Conservation (phyloP, 2,797 vertebrate genomes). For the Acanthiza pusilla region DNA sequence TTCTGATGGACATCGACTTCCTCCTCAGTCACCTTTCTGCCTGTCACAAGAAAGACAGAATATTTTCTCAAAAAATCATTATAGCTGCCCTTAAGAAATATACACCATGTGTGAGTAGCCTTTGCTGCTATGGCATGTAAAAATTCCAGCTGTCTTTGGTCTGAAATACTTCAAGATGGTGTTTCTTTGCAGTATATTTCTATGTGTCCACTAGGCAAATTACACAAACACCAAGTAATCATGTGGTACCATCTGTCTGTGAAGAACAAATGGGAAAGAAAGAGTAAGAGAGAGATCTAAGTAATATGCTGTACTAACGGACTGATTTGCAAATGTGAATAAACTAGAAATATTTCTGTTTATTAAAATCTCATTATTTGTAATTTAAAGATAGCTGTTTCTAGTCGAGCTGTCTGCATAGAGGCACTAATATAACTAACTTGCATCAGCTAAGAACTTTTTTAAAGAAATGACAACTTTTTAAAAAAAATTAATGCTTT, state of each 20-base stretch:
- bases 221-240: not conserved
- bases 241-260: not conserved
- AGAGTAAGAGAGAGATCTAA: not conserved
- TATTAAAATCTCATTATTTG: not conserved
- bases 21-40: not conserved
- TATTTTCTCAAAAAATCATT: not conserved
- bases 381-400: not conserved
- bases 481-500: not conserved
- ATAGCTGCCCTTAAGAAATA: not conserved
- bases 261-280: not conserved
- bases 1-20: not conserved
- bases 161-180: not conserved
- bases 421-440: not conserved
- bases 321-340: not conserved
- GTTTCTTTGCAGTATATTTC: not conserved
- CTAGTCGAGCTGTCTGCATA: not conserved
- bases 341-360: not conserved
- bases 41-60: not conserved
- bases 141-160: not conserved
- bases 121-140: not conserved
- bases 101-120: accelerated
- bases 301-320: not conserved
- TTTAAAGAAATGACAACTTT: not conserved
- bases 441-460: not conserved
- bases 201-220: not conserved